Percentiles rank a stretch among this genome's conserved stretches.
phyloP scores from a whole-genome alignment of 2,888 invertebrate species.

The Eurytoma adleriae region DNA sequence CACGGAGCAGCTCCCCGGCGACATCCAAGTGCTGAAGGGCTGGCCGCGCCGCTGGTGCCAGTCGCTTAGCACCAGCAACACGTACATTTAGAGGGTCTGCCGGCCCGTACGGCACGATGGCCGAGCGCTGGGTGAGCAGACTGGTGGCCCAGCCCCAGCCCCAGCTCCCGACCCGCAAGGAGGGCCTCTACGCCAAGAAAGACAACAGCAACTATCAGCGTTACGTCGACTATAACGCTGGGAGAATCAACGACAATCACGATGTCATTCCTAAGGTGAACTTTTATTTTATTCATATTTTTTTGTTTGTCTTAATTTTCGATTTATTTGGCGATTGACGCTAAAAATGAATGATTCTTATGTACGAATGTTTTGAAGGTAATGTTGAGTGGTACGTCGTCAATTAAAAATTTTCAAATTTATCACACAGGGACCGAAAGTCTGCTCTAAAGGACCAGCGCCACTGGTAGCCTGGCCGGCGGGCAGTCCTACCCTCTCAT shows the following conservation, averaged over 20 bases:
- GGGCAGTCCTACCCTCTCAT: conserved; percentile 69
- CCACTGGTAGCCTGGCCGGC: conserved; percentile 73
- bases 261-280: too few relatives aligned
- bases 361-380: too few relatives aligned
- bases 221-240: conserved; percentile 54
- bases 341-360: too few relatives aligned
- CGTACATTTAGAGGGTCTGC: conserved; percentile 69
- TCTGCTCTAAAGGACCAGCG: conserved; percentile 62
- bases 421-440: background rate
- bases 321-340: too few relatives aligned
- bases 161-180: conserved; percentile 54
- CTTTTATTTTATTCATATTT: too few relatives aligned
- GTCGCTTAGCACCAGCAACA: conserved; percentile 63
- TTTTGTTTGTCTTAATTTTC: too few relatives aligned
- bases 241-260: too few relatives aligned
- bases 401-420: too few relatives aligned
- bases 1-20: conserved; percentile 37
- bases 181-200: conserved; percentile 61
- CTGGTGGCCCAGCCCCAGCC: background rate
- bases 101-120: conserved; percentile 59
- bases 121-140: conserved; percentile 59
- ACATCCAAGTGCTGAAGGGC: conserved; percentile 71
- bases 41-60: conserved; percentile 74
- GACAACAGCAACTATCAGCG: conserved; percentile 60
- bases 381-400: too few relatives aligned